A percentile compares a stretch with the other conserved stretches of the same genome.
phyloP scores from a whole-genome alignment of 2,888 invertebrate genomes.

The Drosophila parthenogenetica region DNA sequence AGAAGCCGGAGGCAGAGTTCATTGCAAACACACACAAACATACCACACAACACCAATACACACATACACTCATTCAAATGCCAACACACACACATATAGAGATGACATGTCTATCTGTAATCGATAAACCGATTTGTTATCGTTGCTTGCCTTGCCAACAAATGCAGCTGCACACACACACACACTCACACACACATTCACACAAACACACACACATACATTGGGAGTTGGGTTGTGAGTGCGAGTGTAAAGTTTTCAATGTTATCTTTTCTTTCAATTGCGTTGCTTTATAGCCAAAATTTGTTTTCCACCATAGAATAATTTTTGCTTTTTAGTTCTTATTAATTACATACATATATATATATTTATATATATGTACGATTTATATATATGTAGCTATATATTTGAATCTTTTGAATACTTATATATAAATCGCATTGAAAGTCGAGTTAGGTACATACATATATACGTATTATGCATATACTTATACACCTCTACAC shows the following conservation, averaged over 20 bases:
- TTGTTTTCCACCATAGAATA: constrained; percentile 77
- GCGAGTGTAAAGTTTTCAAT: constrained; percentile 47
- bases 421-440: constrained; percentile 26
- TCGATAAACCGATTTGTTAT: constrained; percentile 52
- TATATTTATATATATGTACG: constrained; percentile 21
- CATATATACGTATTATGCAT: constrained; percentile 49
- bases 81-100: constrained; percentile 25
- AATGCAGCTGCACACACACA: constrained; percentile 61
- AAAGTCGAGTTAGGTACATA: constrained; percentile 40
- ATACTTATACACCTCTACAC: constrained; percentile 36
- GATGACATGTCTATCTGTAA: constrained; percentile 43
- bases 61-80: constrained; percentile 11
- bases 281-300: constrained; percentile 78
- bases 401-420: background rate
- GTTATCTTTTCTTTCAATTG: constrained; percentile 67
- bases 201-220: background rate
- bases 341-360: constrained; percentile 45
- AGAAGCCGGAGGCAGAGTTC: constrained; percentile 37
- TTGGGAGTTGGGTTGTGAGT: constrained; percentile 55
- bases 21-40: constrained; percentile 35
- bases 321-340: constrained; percentile 71
- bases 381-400: constrained; percentile 21
- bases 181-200: constrained; percentile 43
- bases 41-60: constrained; percentile 22
- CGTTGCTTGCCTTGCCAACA: constrained; percentile 77